A percentile compares a stretch with the other conserved stretches of the same genome.
These are phyloP conservation scores for Helleia helle DNA, from an alignment of 2,888 invertebrate species.

Conservation along the genomic window DNA sequence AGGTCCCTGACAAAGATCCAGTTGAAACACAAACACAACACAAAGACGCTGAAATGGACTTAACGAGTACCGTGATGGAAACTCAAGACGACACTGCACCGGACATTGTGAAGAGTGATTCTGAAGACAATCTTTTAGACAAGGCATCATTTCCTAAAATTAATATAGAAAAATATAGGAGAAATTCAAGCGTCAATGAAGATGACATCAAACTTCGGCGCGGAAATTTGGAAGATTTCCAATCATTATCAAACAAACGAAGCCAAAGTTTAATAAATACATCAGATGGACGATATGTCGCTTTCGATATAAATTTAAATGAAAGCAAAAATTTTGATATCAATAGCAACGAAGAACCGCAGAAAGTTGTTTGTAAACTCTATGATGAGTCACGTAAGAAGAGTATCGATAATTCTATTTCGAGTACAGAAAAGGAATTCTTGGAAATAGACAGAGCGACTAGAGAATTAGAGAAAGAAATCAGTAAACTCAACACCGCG, in stretches of 20 bases:
- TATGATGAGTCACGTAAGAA: constrained; percentile 47
- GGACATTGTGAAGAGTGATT: constrained; percentile 28
- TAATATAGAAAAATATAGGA: constrained; percentile 53
- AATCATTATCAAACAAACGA: constrained; percentile 48
- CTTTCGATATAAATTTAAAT: constrained; percentile 57
- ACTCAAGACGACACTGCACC: constrained; percentile 19
- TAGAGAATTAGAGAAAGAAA: constrained; percentile 58
- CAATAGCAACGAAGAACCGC: constrained; percentile 52
- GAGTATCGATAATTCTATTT: constrained; percentile 54
- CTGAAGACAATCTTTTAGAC: constrained; percentile 42
- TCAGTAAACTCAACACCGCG: constrained; percentile 62
- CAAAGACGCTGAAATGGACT: constrained; percentile 10
- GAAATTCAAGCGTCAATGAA: constrained; percentile 63
- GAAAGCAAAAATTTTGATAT: constrained; percentile 38
- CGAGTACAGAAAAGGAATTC: constrained; percentile 64
- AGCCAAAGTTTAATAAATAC: constrained; percentile 59
- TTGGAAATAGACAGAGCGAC: constrained; percentile 63
- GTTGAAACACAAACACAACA: constrained; percentile 16
- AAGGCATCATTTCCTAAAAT: constrained; percentile 51
- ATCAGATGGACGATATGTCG: constrained; percentile 38
- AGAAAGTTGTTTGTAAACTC: constrained; percentile 58
- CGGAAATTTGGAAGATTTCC: constrained; percentile 61
- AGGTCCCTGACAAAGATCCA: constrained; percentile 13
- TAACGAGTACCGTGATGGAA: constrained; percentile 15
- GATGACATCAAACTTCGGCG: constrained; percentile 56